Conservation (phyloP, 37 sponge, comb jelly and placozoan genomes). For the Cliona cf. orientalis region DNA sequence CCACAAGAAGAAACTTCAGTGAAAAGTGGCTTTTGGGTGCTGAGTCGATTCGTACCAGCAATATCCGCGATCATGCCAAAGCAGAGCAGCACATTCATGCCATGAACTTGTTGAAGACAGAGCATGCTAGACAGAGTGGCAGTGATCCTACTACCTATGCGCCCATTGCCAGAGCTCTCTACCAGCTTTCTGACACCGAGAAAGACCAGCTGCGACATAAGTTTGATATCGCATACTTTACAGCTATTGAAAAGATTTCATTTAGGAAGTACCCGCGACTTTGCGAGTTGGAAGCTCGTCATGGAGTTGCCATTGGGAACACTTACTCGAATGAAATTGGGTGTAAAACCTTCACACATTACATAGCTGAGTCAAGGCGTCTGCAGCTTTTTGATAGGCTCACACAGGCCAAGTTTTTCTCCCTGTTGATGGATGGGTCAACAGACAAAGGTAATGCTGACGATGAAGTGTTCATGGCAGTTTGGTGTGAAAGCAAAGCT, state of each 20-base stretch:
- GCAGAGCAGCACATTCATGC: slow-evolving; percentile 62
- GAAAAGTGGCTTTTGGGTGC: slow-evolving; percentile 66
- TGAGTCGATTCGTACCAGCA: slow-evolving; percentile 69
- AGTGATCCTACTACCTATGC: slow-evolving; percentile 21
- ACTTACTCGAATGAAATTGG: slow-evolving; percentile 49
- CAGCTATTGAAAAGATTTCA: slow-evolving; percentile 61
- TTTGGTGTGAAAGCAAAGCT: slow-evolving; percentile 75
- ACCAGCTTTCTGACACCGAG: slow-evolving; percentile 43
- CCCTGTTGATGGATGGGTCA: slow-evolving; percentile 66
- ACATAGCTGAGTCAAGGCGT: slow-evolving; percentile 50
- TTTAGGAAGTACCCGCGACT: slow-evolving; percentile 51
- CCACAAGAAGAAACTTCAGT: slow-evolving; percentile 40
- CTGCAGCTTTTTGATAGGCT: slow-evolving; percentile 26
- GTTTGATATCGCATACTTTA: slow-evolving; percentile 73
- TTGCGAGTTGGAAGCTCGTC: slow-evolving; percentile 56
- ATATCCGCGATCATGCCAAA: slow-evolving; percentile 62
- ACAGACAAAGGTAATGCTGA: slow-evolving; percentile 63
- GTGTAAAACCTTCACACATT: slow-evolving; percentile 52
- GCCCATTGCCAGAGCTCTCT: slow-evolving; percentile 55
- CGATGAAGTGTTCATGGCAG: slow-evolving; percentile 54
- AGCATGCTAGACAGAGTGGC: slow-evolving; percentile 32
- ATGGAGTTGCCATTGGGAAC: slow-evolving; percentile 66
- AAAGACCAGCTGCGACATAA: slow-evolving; percentile 29
- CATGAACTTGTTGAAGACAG: slow-evolving; percentile 48
- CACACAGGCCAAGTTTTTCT: slow-evolving; percentile 52